phyloP scores from a whole-genome alignment of 2,888 invertebrate species.

The Alloplasta piceator region DNA sequence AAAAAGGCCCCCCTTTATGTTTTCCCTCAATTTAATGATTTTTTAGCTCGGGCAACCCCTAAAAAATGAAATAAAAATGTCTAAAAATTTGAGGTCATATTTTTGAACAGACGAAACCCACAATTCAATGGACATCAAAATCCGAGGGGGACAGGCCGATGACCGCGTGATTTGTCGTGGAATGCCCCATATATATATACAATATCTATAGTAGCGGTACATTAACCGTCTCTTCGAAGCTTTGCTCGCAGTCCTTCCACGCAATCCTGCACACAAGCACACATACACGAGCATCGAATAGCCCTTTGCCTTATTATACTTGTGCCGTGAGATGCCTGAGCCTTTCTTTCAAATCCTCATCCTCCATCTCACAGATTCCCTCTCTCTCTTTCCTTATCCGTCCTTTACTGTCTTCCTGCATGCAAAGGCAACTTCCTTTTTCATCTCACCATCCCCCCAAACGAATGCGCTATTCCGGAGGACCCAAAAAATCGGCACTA shows the following conservation, averaged over 20 bases:
- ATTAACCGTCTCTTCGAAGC: constrained; percentile 67
- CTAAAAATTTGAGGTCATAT: no score
- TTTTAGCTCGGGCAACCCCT: no score
- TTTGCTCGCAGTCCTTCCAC: constrained; percentile 39
- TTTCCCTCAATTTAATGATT: no score
- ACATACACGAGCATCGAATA: constrained; percentile 2
- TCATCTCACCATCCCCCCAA: constrained; percentile 29
- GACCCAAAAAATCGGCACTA: constrained; percentile 7
- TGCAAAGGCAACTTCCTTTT: constrained; percentile 23
- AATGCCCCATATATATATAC: constrained; percentile 32
- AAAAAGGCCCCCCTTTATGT: no score
- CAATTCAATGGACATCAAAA: no score
- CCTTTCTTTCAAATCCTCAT: constrained; percentile 7
- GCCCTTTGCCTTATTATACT: constrained; percentile 37
- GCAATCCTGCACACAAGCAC: constrained; percentile 28
- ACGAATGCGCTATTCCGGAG: constrained; percentile 61
- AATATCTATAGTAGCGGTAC: constrained; percentile 68
- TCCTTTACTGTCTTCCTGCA: constrained; percentile 33
- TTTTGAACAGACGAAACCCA: no score
- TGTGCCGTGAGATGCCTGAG: constrained; percentile 38
- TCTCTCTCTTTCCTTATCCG: constrained; percentile 61
- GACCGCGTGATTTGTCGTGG: no score
- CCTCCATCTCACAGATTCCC: constrained; percentile 45
- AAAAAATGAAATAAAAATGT: no score
- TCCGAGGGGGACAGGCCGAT: no score